phyloP scores from a whole-genome alignment of 2,888 invertebrate genomes.

The Cryptophagus acutangulus region DNA sequence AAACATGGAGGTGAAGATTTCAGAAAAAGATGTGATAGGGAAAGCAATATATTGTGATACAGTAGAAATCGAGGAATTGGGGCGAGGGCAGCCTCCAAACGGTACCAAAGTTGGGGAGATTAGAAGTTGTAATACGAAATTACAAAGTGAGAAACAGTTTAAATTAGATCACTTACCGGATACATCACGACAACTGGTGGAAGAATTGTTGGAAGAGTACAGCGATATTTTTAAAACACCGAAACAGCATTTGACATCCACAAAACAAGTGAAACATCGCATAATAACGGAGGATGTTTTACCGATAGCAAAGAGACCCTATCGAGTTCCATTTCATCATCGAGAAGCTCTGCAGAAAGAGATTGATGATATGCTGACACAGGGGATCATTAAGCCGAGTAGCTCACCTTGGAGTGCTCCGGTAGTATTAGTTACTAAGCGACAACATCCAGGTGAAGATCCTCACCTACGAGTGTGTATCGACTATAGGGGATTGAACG shows the following conservation, averaged over 20 bases:
- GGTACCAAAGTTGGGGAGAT: no score
- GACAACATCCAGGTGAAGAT: conserved; percentile 8
- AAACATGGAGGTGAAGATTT: no score
- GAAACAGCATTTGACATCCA: no score
- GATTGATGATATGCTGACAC: background rate
- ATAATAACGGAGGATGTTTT: no score
- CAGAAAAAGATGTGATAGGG: no score
- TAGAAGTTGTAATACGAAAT: no score
- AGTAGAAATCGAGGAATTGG: no score
- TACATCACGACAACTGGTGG: background rate
- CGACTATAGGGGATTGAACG: conserved; percentile 16
- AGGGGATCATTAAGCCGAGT: background rate
- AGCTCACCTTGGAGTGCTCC: background rate
- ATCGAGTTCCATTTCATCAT: conserved; percentile 7
- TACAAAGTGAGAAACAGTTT: background rate
- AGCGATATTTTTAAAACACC: conserved; percentile 1
- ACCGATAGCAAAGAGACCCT: no score
- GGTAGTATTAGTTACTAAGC: background rate
- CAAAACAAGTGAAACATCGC: no score
- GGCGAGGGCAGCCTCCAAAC: no score
- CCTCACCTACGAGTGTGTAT: conserved; percentile 14
- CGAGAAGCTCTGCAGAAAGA: background rate
- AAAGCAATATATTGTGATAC: no score
- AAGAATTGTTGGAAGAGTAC: background rate
- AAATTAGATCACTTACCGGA: background rate